Base-by-base conservation (phyloP, 2,797 vertebrate species). In the Onychomys torridus region DNA sequence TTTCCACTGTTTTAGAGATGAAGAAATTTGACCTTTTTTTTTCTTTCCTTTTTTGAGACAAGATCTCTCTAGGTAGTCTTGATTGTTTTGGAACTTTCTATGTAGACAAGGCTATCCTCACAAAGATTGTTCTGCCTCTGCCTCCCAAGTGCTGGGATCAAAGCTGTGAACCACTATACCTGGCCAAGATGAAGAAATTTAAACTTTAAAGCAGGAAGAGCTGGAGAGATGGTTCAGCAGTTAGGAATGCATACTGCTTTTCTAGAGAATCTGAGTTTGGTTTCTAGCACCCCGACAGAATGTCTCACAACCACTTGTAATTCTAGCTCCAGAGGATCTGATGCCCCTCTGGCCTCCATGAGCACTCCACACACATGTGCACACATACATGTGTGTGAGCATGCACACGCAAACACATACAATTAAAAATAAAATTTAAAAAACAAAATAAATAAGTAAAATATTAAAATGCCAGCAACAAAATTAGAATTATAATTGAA, bases 1-100 rank as follows among this genome's bases (percentile, higher is more conserved):
- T 94, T 92, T 94, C 94, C 32, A 95, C 43, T 89, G 27, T 95
- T 92, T 96, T 69, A 90, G 46, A 94, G 57, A 76, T 67, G 16
- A 87, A 96, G 71, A 32, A 57, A 94, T 85, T 91, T 91, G 90
- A 85, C 21, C 12, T 81, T 37, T 81, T 81, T 49, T 79, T 52
- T 11, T 55, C n/a, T 78, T 32, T 10, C 16, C 52, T 17, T 78
- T 76, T 76, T 57, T 79, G 77, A 79, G 55, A 61, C 34, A 82
- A 82, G n/a, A 7, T 82, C 34, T 82, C 25, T 82, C n/a, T 61
- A 40, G 6, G n/a, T 59, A 75, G 81, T 63, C 40, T 10, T 84
- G 40, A 9, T 27, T 46, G 40, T 83, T 27, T 14, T 43, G 16
- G 25, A 40, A 43, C 32, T 83, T 83, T 63, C 81, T 83, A 61